Percentiles rank a stretch among this genome's conserved stretches.
These are phyloP conservation scores for Neosilurus hyrtlii DNA, from an alignment of 2,797 vertebrate species.

Conservation along the genomic window DNA sequence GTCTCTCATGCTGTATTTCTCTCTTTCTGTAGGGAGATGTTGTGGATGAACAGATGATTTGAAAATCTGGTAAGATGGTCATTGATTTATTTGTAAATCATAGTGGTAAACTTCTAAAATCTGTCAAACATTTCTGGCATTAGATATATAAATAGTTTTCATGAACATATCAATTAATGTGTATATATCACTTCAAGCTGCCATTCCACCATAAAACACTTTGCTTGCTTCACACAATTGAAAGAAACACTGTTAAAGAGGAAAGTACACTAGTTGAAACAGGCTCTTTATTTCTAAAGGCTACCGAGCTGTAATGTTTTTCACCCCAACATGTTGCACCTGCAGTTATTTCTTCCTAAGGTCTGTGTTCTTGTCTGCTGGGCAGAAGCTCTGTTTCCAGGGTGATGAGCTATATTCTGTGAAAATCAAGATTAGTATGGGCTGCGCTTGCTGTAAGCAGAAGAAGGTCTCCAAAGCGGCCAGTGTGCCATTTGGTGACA, in stretches of 20 bases:
- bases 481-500: slow-evolving; percentile 57
- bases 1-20: slow-evolving; percentile 30
- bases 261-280: slow-evolving; percentile 11
- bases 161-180: neutral
- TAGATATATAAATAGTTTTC: neutral
- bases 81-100: slow-evolving; percentile 18
- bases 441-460: slow-evolving; percentile 93
- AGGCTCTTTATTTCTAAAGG: neutral
- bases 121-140: neutral
- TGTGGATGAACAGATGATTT: slow-evolving; percentile 75
- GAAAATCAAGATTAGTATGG: slow-evolving; percentile 76
- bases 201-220: slow-evolving; percentile 6
- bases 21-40: slow-evolving; percentile 65
- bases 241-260: slow-evolving; percentile 20
- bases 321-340: neutral
- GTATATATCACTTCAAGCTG: neutral
- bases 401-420: slow-evolving; percentile 58
- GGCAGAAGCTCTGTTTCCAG: slow-evolving; percentile 63
- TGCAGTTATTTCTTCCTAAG: slow-evolving; percentile 7
- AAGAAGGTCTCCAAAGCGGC: slow-evolving; percentile 67
- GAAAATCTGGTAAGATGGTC: slow-evolving; percentile 71
- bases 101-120: neutral
- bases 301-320: neutral
- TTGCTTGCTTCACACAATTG: slow-evolving; percentile 41
- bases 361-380: slow-evolving; percentile 28